A percentile compares a stretch with the other conserved stretches of the same genome.
phyloP scores from a whole-genome alignment of 2,888 invertebrate species.

The Coleophora flavipennella region DNA sequence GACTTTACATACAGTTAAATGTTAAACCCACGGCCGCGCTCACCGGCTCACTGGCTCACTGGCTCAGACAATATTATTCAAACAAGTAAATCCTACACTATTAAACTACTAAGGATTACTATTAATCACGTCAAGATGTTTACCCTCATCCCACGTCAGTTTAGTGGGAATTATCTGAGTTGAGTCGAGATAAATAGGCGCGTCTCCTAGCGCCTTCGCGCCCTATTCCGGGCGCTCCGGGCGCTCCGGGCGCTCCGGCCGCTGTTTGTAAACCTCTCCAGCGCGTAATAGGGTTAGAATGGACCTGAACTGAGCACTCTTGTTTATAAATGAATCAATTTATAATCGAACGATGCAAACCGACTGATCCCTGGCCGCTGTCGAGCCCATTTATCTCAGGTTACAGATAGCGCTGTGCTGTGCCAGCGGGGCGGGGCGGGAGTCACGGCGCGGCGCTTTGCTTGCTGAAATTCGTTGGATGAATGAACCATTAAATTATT shows the following conservation, averaged over 20 bases:
- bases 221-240: conserved; percentile 18
- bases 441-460: conserved; percentile 17
- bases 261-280: conserved; percentile 39
- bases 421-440: no score
- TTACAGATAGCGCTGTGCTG: no score
- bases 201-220: conserved; percentile 29
- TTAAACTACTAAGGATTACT: conserved; percentile 64
- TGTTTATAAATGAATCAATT: conserved; percentile 44
- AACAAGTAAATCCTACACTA: conserved; percentile 59
- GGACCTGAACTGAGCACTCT: conserved; percentile 28
- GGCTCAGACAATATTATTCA: conserved; percentile 46
- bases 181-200: conserved; percentile 59
- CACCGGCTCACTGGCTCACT: conserved; percentile 26
- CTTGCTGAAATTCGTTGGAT: conserved; percentile 30
- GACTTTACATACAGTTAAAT: background rate
- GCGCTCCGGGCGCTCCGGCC: conserved; percentile 33
- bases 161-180: conserved; percentile 56
- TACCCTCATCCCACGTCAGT: conserved; percentile 64
- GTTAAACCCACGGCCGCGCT: conserved; percentile 3
- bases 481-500: conserved; percentile 32
- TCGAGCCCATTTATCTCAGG: conserved; percentile 1
- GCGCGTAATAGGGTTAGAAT: conserved; percentile 36
- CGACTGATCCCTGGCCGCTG: conserved; percentile 15
- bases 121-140: conserved; percentile 68
- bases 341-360: conserved; percentile 37